phyloP scores from a whole-genome alignment of 2,888 invertebrate species.

The Caenorhabditis becei region DNA sequence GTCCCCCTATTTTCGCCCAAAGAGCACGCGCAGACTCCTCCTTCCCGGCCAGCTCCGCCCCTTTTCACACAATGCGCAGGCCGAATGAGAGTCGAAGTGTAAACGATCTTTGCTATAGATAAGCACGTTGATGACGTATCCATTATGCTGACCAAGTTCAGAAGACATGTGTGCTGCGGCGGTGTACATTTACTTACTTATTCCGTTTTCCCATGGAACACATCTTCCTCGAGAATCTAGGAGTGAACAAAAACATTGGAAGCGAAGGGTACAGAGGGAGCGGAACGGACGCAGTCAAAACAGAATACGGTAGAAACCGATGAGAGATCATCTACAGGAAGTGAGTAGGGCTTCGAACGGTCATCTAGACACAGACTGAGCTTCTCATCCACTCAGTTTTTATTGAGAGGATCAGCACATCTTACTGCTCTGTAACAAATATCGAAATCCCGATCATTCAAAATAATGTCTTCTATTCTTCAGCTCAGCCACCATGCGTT shows the following conservation, averaged over 20 bases:
- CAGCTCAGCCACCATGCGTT: too few species aligned
- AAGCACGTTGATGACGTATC: slow-evolving; percentile 10
- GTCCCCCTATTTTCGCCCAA: slow-evolving; percentile 24
- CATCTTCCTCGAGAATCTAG: slow-evolving; percentile 5
- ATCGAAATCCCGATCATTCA: too few species aligned
- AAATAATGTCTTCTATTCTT: too few species aligned
- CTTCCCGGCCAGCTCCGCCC: slow-evolving; percentile 28
- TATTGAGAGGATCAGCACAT: too few species aligned
- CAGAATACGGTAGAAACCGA: neutral
- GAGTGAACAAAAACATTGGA: neutral
- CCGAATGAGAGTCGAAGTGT: slow-evolving; percentile 6
- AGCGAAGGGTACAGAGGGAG: neutral
- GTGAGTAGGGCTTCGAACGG: neutral
- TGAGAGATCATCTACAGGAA: neutral
- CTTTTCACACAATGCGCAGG: slow-evolving; percentile 21
- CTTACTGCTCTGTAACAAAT: too few species aligned
- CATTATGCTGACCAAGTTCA: too few species aligned
- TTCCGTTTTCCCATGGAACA: slow-evolving; percentile 12
- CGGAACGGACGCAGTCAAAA: neutral
- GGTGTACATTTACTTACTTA: neutral
- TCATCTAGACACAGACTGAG: too few species aligned
- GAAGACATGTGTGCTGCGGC: neutral
- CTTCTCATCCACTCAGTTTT: too few species aligned
- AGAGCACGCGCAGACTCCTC: slow-evolving; percentile 29
- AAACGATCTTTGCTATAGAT: slow-evolving; percentile 45